These are phyloP conservation scores for Elanus axillaris DNA, from an alignment of 2,113 vertebrate species.

Conservation along the genomic window DNA sequence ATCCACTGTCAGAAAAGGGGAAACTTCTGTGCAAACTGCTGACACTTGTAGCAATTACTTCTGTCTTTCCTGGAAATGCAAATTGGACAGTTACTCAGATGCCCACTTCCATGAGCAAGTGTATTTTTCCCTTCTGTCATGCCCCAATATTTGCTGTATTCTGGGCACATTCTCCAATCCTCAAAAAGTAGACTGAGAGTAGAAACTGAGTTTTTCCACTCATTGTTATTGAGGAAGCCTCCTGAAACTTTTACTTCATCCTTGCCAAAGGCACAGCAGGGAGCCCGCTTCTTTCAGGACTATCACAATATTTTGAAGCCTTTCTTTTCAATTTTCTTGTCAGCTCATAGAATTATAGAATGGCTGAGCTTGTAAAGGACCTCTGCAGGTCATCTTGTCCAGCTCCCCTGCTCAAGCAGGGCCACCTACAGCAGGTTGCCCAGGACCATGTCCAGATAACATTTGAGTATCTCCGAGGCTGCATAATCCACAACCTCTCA, in stretches of 20 bases:
- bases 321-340: background rate
- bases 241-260: background rate
- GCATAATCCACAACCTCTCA: background rate
- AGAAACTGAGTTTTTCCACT: background rate
- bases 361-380: background rate
- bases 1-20: background rate
- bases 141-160: background rate
- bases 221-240: background rate
- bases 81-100: background rate
- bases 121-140: background rate
- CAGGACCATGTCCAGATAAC: background rate
- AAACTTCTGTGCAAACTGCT: background rate
- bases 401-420: background rate
- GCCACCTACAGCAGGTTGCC: background rate
- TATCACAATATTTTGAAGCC: background rate
- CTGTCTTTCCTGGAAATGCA: background rate
- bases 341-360: background rate
- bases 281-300: background rate
- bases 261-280: background rate
- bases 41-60: background rate
- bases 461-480: background rate
- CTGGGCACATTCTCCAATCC: background rate
- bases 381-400: background rate
- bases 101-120: background rate
- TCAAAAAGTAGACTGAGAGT: background rate